Base-by-base conservation (phyloP, 2,888 invertebrate species). In the Eilema caniola region DNA sequence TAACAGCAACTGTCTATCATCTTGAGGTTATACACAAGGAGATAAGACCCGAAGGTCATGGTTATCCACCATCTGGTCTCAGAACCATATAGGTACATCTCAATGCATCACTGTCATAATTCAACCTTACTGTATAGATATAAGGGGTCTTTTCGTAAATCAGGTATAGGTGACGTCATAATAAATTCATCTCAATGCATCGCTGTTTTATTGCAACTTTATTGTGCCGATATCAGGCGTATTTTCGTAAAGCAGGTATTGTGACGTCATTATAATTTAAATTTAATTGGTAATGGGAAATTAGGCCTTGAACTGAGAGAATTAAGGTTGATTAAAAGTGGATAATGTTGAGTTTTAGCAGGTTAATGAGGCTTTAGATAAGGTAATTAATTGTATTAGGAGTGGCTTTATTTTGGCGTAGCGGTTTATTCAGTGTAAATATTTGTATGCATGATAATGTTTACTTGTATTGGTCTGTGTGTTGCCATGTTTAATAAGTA, bases 31-130 rank as follows among this genome's bases (percentile, higher is more conserved):
- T 76, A 74, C 71, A 73, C 59, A 76, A 81, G 73, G 67, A 81
- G 83, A 82, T 83, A 82, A 81, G 81, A 62, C 65, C 62, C 78
- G 83, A 92, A 90, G 93, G 93, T 89, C 90, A 90, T 90, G 93
- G 93, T 81, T 70, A 88, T 79, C 79, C 78, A 76, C 91, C 93
- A 92, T 92, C 89, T 93, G 93, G 88, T 86, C 79, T 80, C 75
- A 83, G 72, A 73, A 67, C 85, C 83, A 77, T 85, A 85, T 81
- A 41, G 41, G 41, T 41, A 72, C 20, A 85, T 82, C 67, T 76
- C 73, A 78, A 73, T 75, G 64, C 78, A 76, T 77, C 77, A 78
- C 74, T 81, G 80, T 78, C 78, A 76, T 62, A 73, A 80, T 63
- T 66, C 78, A 65, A 78, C 78, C 80, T 75, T 79, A 83, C 10